These are phyloP conservation scores for Acrossocheilus wenchowensis DNA, from an alignment of 2,797 vertebrate species.

Conservation along the genomic window DNA sequence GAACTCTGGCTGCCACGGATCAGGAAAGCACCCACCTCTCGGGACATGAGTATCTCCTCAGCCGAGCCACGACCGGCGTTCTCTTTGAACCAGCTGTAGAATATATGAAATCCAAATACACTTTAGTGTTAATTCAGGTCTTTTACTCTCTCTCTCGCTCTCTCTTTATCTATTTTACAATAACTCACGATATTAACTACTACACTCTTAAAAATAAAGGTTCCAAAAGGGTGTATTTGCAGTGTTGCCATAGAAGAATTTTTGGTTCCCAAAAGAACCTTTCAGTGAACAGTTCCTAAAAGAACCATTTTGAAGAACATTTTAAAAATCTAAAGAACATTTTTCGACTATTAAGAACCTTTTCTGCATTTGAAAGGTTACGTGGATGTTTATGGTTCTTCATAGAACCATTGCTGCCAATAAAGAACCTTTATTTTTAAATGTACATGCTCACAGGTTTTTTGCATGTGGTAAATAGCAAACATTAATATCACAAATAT, in stretches of 20 bases:
- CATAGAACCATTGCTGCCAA: not conserved
- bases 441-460: not conserved
- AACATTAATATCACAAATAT: not conserved
- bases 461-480: not conserved
- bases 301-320: not conserved
- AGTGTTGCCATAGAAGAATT: no score
- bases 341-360: no score
- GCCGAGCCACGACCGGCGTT: conserved; percentile 77
- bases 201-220: not conserved
- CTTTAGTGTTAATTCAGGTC: not conserved
- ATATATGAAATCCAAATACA: not conserved
- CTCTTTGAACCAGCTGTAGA: conserved; percentile 84
- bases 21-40: conserved; percentile 81
- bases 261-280: no score
- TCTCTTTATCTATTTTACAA: not conserved
- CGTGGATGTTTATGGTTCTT: no score
- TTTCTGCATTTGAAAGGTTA: no score
- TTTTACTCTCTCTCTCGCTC: not conserved
- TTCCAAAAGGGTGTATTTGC: not conserved
- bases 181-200: not conserved
- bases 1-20: conserved; percentile 88
- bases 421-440: not conserved
- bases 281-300: no score
- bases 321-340: no score
- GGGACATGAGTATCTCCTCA: conserved; percentile 80